Percentiles rank a stretch among this genome's conserved stretches.
These are phyloP conservation scores for Nematopogon swammerdamellus DNA, from an alignment of 2,888 invertebrate genomes.

Conservation along the genomic window DNA sequence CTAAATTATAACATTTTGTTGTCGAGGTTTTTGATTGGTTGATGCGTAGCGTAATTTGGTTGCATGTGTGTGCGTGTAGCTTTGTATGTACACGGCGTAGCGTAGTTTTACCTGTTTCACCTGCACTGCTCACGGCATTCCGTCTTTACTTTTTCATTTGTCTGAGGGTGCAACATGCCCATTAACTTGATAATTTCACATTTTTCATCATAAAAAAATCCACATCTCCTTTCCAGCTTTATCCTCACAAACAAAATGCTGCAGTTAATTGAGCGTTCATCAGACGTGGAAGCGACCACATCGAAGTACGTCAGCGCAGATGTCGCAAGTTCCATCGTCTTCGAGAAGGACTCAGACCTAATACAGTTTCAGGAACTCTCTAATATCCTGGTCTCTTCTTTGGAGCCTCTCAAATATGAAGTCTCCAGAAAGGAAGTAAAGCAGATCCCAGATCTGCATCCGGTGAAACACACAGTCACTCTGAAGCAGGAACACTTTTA, in stretches of 20 bases:
- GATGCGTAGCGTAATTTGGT: no score
- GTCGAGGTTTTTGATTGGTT: no score
- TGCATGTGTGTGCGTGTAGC: no score
- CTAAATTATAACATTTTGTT: no score
- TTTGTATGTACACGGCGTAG: no score
- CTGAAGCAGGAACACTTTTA: constrained; percentile 64
- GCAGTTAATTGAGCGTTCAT: constrained; percentile 64
- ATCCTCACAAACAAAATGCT: constrained; percentile 63
- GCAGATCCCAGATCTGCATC: constrained; percentile 69
- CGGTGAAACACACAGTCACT: constrained; percentile 70
- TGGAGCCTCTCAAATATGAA: constrained; percentile 56
- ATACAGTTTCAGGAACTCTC: constrained; percentile 64
- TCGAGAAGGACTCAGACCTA: constrained; percentile 59
- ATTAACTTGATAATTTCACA: no score
- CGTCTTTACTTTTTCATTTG: no score
- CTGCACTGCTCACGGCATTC: no score
- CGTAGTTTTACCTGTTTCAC: no score
- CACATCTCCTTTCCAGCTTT: constrained; percentile 62
- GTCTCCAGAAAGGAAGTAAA: constrained; percentile 39
- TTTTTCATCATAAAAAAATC: no score
- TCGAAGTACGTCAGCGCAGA: constrained; percentile 59
- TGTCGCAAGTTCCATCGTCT: constrained; percentile 51
- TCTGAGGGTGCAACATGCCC: no score
- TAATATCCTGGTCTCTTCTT: constrained; percentile 65
- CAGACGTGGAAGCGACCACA: constrained; percentile 49